phyloP scores from a whole-genome alignment of 2,797 vertebrate genomes.

The Falco novaeseelandiae region DNA sequence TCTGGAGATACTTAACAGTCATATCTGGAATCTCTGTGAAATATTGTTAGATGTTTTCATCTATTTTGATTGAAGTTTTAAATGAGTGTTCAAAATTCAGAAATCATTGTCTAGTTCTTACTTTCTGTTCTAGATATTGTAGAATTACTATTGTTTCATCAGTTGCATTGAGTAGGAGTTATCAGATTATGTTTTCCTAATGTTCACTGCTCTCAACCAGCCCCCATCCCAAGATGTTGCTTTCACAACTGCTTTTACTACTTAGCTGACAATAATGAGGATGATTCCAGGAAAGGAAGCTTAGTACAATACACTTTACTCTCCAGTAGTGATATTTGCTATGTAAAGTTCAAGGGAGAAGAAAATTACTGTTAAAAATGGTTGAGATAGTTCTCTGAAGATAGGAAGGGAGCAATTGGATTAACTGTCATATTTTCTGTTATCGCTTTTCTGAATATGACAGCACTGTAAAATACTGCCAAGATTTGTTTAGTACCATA shows the following conservation, averaged over 20 bases:
- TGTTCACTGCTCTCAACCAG: neutral
- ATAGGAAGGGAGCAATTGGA: neutral
- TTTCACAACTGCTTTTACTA: neutral
- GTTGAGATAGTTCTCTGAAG: neutral
- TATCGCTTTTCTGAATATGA: neutral
- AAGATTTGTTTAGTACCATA: neutral
- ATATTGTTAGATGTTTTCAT: neutral
- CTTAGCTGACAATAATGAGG: neutral
- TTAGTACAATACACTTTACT: neutral
- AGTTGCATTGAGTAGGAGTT: neutral
- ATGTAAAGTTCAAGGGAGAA: neutral
- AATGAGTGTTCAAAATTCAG: neutral
- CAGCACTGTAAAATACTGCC: neutral
- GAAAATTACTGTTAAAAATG: neutral
- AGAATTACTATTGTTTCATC: neutral
- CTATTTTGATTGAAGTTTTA: neutral
- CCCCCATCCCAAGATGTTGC: neutral
- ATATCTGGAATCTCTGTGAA: neutral
- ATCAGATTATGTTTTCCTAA: neutral
- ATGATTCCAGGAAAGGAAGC: neutral
- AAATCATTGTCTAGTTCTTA: neutral
- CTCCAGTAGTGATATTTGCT: neutral
- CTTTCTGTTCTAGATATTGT: neutral
- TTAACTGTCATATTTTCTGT: slow-evolving; percentile 24
- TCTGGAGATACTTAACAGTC: neutral